Conservation (phyloP, 2,113 vertebrate genomes). For the Pycnonotus jocosus region DNA sequence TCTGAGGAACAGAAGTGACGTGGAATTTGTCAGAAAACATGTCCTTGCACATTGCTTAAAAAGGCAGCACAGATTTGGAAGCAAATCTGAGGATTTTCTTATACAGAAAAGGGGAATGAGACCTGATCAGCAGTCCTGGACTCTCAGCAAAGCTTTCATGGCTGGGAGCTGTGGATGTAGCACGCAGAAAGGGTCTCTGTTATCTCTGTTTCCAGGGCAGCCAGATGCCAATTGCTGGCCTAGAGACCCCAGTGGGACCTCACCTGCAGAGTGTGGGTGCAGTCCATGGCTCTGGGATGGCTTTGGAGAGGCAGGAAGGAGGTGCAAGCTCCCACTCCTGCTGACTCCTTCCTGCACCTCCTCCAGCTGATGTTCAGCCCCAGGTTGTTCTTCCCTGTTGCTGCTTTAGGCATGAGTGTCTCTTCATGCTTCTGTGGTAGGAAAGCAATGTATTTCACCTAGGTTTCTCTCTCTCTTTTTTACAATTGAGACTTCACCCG, state of each 20-base stretch:
- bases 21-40: not conserved
- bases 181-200: not conserved
- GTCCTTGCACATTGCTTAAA: not conserved
- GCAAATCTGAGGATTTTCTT: not conserved
- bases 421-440: not conserved
- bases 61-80: not conserved
- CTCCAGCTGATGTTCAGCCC: rapidly evolving
- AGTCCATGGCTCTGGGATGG: not conserved
- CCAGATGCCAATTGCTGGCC: not conserved
- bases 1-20: not conserved
- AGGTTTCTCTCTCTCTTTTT: not conserved
- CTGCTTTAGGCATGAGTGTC: not conserved
- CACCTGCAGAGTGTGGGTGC: not conserved
- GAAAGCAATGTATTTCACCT: not conserved
- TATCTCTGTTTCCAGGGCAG: not conserved
- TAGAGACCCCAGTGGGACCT: rapidly evolving
- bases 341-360: not conserved
- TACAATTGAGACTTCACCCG: not conserved
- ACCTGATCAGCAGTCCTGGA: not conserved
- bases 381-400: not conserved
- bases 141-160: not conserved
- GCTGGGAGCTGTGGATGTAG: not conserved
- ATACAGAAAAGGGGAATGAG: not conserved
- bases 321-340: not conserved
- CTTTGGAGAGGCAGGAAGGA: not conserved